Conservation (phyloP, 2,888 invertebrate genomes). For the Hypolimnas misippus region DNA sequence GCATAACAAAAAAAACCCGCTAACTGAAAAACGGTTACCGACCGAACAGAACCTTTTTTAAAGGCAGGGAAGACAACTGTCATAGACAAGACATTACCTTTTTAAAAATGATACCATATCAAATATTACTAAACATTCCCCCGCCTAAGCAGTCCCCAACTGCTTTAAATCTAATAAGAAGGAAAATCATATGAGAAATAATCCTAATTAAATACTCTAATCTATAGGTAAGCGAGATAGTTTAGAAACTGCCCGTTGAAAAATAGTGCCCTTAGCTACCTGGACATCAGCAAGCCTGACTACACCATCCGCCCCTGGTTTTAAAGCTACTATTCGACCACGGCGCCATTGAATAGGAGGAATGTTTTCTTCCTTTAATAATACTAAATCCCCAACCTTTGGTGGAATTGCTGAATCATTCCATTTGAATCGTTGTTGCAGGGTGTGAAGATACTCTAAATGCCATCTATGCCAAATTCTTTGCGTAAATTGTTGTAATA, state of each 20-base stretch:
- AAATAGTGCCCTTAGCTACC: neutral
- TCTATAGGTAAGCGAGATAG: too few relatives aligned
- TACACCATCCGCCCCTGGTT: neutral
- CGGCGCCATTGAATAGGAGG: too few relatives aligned
- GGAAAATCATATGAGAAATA: too few relatives aligned
- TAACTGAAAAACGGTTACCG: neutral
- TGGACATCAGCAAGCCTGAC: neutral
- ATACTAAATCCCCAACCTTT: conserved; percentile 3
- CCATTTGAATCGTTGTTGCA: conserved; percentile 41
- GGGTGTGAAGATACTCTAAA: conserved; percentile 40
- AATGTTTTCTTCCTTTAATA: too few relatives aligned
- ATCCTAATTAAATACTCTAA: too few relatives aligned
- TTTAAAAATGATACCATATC: neutral
- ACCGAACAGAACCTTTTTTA: neutral
- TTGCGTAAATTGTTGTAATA: conserved; percentile 38
- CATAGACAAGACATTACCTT: too few relatives aligned
- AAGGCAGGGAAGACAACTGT: too few relatives aligned
- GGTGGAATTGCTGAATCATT: conserved; percentile 17
- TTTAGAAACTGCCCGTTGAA: too few relatives aligned
- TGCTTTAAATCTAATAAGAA: neutral
- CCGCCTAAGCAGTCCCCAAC: neutral
- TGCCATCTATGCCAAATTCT: conserved; percentile 42
- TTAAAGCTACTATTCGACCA: too few relatives aligned
- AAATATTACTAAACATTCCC: neutral
- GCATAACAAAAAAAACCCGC: too few relatives aligned